Evolutionary conservation across 2,888 invertebrate genomes (phyloP), one percentile per base, ranked within the genome.

Genomic region (Harpagoxenus sublaevis): DNA sequence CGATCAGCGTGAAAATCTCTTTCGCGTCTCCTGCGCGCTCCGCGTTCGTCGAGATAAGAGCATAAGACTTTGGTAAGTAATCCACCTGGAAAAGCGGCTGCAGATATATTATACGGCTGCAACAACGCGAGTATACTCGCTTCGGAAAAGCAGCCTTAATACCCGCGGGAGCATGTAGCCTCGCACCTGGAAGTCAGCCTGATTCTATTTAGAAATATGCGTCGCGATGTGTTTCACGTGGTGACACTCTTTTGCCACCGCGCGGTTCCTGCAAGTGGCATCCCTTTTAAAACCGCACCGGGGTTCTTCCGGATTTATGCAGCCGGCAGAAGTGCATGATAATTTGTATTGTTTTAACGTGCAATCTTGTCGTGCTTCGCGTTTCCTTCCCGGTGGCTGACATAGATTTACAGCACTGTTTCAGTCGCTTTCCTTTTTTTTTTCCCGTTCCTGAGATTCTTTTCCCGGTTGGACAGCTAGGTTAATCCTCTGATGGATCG

Each of bases 151-250:
- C 73, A 55, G 31, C 55, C 85, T 57, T 68, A 73, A 86, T 65
- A 84, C 87, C 28, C 84, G 39, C 51, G 84, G 68, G 86, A 86
- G 62, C 68, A 31, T 31, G 62, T 71, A 55, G 55, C 77, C 82
- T 84, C 57, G 60, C 83, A 57, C 75, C 77, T 68, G 60, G 60
- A 71, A 83, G 68, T 66, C 77, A 78, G 62, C 2, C 57, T 71
- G 83, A 86, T 84, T 84, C 81, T 63, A 86, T 87, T 77, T 77
- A 77, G 77, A 87, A 86, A 86, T 82, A 86, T 86, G 86, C 71
- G 73, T 57, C 55, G 53, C 68, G 71, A 84, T 66, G 71, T 45
- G 75, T 66, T 55, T 66, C 70, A 81, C 68, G 66, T 45, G 81
- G 81, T 81, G 57, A 73, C 70, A 53, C 35, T 78, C 77, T 55